phyloP scores from a whole-genome alignment of 2,113 vertebrate genomes.

The Petrocephalus zakoni region DNA sequence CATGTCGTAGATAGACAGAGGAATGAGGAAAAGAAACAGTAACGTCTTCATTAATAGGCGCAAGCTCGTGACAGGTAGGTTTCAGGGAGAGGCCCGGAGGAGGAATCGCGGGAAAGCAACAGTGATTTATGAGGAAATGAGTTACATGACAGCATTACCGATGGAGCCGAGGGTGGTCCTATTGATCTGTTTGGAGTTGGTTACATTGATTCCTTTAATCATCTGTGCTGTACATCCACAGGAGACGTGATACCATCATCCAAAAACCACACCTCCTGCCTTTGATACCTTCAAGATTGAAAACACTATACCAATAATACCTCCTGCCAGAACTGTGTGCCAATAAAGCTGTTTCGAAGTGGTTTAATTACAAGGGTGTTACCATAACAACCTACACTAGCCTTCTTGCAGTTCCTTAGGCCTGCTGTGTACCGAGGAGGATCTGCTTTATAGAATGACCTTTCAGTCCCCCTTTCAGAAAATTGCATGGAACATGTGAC shows the following conservation, averaged over 20 bases:
- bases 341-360: neutral
- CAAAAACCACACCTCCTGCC: neutral
- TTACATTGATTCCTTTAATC: neutral
- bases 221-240: neutral
- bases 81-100: neutral
- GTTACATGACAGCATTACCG: neutral
- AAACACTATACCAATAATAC: neutral
- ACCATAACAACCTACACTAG: neutral
- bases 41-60: neutral
- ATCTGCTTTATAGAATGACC: neutral
- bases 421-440: neutral
- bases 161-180: neutral
- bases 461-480: neutral
- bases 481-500: neutral
- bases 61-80: neutral
- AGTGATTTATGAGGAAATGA: slow-evolving; percentile 12
- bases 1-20: neutral
- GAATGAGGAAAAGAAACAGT: neutral
- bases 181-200: neutral
- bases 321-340: neutral
- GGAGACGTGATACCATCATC: neutral
- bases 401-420: neutral
- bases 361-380: slow-evolving; percentile 8
- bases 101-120: neutral
- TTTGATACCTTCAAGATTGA: neutral